Percentiles rank a stretch among this genome's conserved stretches.
Evolutionary conservation across 2,797 vertebrate species (phyloP).

Genomic region (Naso thynnoides): DNA sequence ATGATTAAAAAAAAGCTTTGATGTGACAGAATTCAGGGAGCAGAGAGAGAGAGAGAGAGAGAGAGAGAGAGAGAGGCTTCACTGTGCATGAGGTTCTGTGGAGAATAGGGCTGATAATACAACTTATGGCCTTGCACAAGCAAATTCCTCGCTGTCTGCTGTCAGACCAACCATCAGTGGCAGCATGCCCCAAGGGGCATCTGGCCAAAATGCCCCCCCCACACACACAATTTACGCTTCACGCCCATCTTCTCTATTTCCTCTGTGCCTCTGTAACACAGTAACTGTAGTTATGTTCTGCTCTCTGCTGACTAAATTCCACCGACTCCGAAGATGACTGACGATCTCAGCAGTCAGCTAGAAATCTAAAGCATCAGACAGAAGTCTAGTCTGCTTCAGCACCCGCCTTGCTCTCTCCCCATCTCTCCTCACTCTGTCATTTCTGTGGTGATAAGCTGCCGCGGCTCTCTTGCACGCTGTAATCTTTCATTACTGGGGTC

Average conservation of each 20-base stretch:
- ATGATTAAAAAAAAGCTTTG: slow-evolving; percentile 48
- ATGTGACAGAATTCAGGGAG: slow-evolving; percentile 59
- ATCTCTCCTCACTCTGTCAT: slow-evolving; percentile 4
- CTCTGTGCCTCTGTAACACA: slow-evolving; percentile 20
- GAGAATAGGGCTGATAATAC: slow-evolving; percentile 15
- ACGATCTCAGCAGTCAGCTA: slow-evolving; percentile 22
- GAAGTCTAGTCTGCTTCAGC: slow-evolving; percentile 19
- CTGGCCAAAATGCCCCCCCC: slow-evolving; percentile 30
- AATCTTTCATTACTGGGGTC: slow-evolving; percentile 46
- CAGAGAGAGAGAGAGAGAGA: slow-evolving; percentile 20
- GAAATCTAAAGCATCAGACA: slow-evolving; percentile 25
- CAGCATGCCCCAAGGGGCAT: slow-evolving; percentile 34
- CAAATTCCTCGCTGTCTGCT: slow-evolving; percentile 28
- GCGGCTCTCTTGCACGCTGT: slow-evolving; percentile 29
- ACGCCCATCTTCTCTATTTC: slow-evolving; percentile 24
- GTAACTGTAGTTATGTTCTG: slow-evolving; percentile 37
- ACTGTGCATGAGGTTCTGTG: slow-evolving; percentile 25
- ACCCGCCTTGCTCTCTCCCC: slow-evolving; percentile 8
- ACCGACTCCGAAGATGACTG: slow-evolving; percentile 40
- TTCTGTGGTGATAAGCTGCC: slow-evolving; percentile 36
- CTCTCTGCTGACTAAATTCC: slow-evolving; percentile 34
- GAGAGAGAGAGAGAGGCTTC: slow-evolving; percentile 26
- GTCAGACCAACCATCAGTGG: slow-evolving; percentile 28
- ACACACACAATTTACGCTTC: slow-evolving; percentile 2
- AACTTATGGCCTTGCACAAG: slow-evolving; percentile 16